Evolutionary conservation across 2,888 invertebrate species (phyloP), one percentile per base, ranked within the genome.

Genomic region (Crocallis elinguaria): DNA sequence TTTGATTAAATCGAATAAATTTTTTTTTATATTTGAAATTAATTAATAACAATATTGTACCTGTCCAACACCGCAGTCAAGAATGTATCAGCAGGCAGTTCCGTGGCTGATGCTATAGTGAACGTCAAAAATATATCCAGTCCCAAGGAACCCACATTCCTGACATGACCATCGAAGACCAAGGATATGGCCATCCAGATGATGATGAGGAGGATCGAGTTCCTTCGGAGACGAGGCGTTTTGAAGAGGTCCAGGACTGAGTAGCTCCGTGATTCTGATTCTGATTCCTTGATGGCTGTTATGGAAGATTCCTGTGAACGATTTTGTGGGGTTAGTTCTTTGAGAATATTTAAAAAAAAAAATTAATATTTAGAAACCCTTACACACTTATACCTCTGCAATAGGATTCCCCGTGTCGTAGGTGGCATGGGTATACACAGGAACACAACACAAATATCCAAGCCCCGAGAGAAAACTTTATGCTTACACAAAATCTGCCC

Each of bases 121-220:
- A 97, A 97, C 0, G 97, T 97, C 49, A 97, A 77, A 78, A 97
- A 97, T n/a, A 97, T 94, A 69, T 97, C 94, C 65, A 96, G 83
- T 0, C 96, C 96, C 32, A 97, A 84, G 7, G 96, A 95, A 0
- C 96, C 96, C 0, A 97, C 97, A 75, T 97, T 97, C 71, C 97
- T 92, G 11, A 97, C 97, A 75, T 98, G 97, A 0, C 97, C 97
- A 72, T 97, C 97, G 79, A 97, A 97, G 0, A 96, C 96, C 72
- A 97, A 75, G 0, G 97, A 96, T 49, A 97, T 96, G n/a, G 95
- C 94, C 95, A 97, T 96, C 97, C 97, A 97, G 64, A 97, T 96
- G 1, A 96, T 67, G 63, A 96, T 96, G 14, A 97, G 92, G 0
- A 97, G 89, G 38, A 97, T 86, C 0, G 97, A 95, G 57, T 95